These are phyloP conservation scores for Pseudotriccus pelzelni DNA, from an alignment of 2,797 vertebrate species.

Conservation along the genomic window DNA sequence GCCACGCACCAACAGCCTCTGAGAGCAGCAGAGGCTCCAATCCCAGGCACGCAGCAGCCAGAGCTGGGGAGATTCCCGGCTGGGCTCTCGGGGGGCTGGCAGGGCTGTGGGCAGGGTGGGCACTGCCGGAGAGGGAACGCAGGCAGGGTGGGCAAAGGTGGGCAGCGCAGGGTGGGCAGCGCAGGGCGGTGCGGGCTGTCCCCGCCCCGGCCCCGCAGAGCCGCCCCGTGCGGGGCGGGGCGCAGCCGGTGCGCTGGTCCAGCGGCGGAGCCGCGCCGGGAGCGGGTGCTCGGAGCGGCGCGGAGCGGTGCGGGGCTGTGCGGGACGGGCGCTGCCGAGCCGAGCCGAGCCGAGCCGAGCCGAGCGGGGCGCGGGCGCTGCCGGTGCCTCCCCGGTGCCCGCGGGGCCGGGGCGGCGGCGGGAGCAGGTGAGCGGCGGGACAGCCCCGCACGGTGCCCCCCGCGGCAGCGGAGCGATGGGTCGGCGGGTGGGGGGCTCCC, in stretches of 20 bases:
- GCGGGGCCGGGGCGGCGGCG: neutral
- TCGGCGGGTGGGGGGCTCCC: neutral
- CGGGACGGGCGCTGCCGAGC: no score
- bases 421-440: neutral
- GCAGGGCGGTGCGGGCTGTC: neutral
- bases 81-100: neutral
- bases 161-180: no score
- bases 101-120: neutral
- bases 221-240: neutral
- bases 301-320: neutral
- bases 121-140: neutral
- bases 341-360: neutral
- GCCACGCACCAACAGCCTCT: neutral
- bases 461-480: neutral
- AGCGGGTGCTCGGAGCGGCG: neutral
- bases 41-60: neutral
- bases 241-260: neutral
- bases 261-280: neutral
- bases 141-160: no score
- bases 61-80: neutral
- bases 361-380: neutral
- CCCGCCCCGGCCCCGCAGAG: conserved; percentile 32
- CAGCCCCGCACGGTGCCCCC: neutral
- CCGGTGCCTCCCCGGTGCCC: neutral
- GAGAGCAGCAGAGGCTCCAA: neutral